Evolutionary conservation across 1,140 invertebrate species (phyloP).

Genomic region (Hypsibius dujardini): DNA sequence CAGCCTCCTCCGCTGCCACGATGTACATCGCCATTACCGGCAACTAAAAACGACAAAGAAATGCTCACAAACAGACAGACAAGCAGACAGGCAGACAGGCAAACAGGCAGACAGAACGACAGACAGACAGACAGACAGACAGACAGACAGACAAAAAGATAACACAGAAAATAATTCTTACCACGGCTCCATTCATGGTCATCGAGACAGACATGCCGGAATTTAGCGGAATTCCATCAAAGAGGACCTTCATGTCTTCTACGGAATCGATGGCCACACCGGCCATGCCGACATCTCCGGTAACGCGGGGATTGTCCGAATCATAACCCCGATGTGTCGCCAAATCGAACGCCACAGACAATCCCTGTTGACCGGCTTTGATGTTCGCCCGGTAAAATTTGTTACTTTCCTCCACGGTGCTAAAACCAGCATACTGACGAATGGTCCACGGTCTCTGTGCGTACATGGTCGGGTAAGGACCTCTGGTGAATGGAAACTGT

Average conservation of each 20-base stretch:
- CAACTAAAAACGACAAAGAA: constrained; percentile 27
- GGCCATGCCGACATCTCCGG: constrained; percentile 49
- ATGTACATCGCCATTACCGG: constrained; percentile 47
- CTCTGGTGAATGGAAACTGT: constrained; percentile 43
- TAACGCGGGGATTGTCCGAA: constrained; percentile 44
- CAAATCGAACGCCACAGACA: constrained; percentile 48
- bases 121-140: no score
- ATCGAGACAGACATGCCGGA: constrained; percentile 48
- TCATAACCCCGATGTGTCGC: constrained; percentile 49
- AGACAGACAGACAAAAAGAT: background rate
- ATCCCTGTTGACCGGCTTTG: constrained; percentile 44
- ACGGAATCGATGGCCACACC: constrained; percentile 47
- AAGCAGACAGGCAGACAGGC: no score
- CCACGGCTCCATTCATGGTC: constrained; percentile 51
- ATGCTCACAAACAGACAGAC: no score
- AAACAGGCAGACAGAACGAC: no score
- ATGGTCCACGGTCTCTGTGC: constrained; percentile 48
- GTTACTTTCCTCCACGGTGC: constrained; percentile 50
- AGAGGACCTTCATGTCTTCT: constrained; percentile 43
- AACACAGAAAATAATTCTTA: background rate
- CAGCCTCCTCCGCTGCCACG: constrained; percentile 43
- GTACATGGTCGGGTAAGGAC: constrained; percentile 51
- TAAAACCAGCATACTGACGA: constrained; percentile 49
- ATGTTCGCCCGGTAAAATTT: constrained; percentile 47
- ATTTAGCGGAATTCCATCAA: constrained; percentile 43